These are phyloP conservation scores for Seriola rivoliana DNA, from an alignment of 2,113 vertebrate genomes.

Conservation along the genomic window DNA sequence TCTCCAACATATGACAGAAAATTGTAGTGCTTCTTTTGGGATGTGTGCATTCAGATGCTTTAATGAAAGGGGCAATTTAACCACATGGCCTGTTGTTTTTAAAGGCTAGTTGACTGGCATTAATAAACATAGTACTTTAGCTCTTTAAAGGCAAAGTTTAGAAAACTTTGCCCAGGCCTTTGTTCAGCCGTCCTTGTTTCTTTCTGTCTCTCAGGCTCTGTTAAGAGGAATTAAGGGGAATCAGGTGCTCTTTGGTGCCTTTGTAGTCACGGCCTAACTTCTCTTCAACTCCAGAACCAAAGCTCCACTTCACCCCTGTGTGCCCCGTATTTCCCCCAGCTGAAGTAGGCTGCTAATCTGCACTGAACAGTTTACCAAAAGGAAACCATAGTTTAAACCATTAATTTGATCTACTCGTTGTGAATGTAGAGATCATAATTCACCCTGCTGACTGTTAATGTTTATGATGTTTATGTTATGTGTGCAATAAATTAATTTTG, in stretches of 20 bases:
- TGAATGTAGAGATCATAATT: not conserved
- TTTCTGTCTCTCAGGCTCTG: constrained; percentile 31
- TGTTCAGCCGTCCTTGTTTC: constrained; percentile 9
- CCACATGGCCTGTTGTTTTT: not conserved
- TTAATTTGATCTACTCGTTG: not conserved
- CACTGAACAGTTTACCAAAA: constrained; percentile 6
- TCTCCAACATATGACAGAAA: not conserved
- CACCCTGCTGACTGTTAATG: too few relatives aligned
- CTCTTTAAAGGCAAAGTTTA: constrained; percentile 30
- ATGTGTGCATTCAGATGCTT: not conserved
- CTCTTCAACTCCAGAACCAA: constrained; percentile 18
- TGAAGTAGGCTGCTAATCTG: constrained; percentile 1
- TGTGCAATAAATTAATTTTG: not conserved
- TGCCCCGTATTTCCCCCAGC: not conserved
- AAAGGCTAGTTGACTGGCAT: not conserved
- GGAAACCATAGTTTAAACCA: not conserved
- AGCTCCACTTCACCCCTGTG: constrained; percentile 19
- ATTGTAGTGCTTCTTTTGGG: not conserved
- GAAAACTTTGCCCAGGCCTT: constrained; percentile 12
- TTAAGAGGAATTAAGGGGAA: constrained; percentile 42
- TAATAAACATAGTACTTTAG: not conserved
- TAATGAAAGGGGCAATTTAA: not conserved
- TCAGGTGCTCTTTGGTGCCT: constrained; percentile 39
- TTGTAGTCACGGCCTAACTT: constrained; percentile 27
- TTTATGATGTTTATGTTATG: not conserved